Conservation (phyloP, 2,797 vertebrate species). For the Acrossocheilus wenchowensis region DNA sequence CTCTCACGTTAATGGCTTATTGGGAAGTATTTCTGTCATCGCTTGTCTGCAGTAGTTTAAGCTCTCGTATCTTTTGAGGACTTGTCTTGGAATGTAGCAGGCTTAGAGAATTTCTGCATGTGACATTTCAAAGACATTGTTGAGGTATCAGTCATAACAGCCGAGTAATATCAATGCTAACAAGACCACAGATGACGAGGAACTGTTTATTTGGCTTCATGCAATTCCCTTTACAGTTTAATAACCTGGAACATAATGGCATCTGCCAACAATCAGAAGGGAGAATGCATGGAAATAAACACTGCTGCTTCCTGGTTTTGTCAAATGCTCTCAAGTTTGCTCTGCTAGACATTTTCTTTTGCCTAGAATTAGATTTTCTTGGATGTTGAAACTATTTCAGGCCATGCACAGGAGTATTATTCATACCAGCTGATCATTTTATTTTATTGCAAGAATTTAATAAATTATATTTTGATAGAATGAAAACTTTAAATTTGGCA, state of each 20-base stretch:
- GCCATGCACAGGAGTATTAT: not conserved
- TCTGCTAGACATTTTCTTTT: not conserved
- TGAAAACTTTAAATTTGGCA: not conserved
- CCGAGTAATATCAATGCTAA: constrained; percentile 57
- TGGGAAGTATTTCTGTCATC: constrained; percentile 23
- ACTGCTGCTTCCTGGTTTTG: constrained; percentile 84
- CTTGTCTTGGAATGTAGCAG: constrained; percentile 17
- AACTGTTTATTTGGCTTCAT: constrained; percentile 65
- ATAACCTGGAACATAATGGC: constrained; percentile 82
- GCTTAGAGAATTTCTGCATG: not conserved
- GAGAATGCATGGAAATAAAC: constrained; percentile 88
- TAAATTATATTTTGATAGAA: not conserved
- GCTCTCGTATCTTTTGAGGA: not conserved
- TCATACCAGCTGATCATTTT: not conserved
- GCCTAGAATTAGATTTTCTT: constrained; percentile 1
- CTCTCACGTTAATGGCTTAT: constrained; percentile 27
- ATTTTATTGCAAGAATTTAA: not conserved
- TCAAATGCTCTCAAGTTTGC: constrained; percentile 67
- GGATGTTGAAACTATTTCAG: not conserved
- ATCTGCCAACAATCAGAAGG: constrained; percentile 92
- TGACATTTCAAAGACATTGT: constrained; percentile 60
- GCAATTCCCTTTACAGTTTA: constrained; percentile 66
- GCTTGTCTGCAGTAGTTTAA: not conserved
- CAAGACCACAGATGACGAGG: constrained; percentile 60
- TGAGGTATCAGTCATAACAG: constrained; percentile 60